Evolutionary conservation across 30 jellyfish, hydroid and myxozoan genomes (phyloP).

Genomic region (Aurelia coerulea): DNA sequence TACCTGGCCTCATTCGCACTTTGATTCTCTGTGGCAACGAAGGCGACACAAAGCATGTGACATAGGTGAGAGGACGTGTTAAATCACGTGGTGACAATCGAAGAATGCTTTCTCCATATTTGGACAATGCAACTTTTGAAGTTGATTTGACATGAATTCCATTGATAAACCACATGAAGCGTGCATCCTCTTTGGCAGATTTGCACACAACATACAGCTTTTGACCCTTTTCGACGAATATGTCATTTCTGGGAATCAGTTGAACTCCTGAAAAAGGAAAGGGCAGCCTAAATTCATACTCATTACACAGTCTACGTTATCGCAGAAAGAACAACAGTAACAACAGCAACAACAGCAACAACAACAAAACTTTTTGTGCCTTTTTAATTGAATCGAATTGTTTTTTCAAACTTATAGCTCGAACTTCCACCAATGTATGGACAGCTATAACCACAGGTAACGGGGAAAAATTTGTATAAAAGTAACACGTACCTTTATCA

Average conservation of each 20-base stretch:
- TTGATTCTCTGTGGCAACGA: constrained; percentile 24
- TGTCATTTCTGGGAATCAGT: constrained; percentile 32
- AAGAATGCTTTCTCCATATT: constrained; percentile 19
- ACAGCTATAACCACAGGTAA: too few relatives aligned
- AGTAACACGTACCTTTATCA: too few relatives aligned
- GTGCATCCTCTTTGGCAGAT: constrained; percentile 1
- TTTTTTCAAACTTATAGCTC: too few relatives aligned
- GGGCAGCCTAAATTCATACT: too few relatives aligned
- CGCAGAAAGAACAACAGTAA: too few relatives aligned
- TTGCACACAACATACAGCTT: constrained; percentile 12
- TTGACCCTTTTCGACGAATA: constrained; percentile 12
- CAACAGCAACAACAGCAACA: too few relatives aligned
- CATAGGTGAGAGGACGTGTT: not conserved
- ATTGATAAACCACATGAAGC: constrained; percentile 37
- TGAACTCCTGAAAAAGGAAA: constrained; percentile 11
- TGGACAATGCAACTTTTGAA: constrained; percentile 2
- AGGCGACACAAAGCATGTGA: constrained; percentile 40
- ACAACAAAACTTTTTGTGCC: too few relatives aligned
- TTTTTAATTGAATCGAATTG: too few relatives aligned
- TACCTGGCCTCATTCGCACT: not conserved
- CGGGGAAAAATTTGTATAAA: too few relatives aligned
- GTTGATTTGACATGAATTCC: constrained; percentile 13
- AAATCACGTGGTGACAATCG: constrained; percentile 26
- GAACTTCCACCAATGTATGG: too few relatives aligned
- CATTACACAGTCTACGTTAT: too few relatives aligned